phyloP scores from a whole-genome alignment of 1,140 invertebrate species.

The Lerema accius region DNA sequence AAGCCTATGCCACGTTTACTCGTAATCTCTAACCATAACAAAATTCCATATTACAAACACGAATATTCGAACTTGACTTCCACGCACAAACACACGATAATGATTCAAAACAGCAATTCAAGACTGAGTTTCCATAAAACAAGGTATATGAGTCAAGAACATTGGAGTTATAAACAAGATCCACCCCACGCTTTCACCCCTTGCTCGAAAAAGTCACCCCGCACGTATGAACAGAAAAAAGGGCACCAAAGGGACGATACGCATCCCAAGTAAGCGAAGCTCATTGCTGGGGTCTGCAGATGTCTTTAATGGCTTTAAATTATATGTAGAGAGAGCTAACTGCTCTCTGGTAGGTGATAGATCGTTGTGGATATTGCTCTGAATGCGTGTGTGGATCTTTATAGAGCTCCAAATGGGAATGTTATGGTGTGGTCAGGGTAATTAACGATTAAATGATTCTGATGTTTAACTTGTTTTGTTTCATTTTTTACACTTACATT shows the following conservation, averaged over 20 bases:
- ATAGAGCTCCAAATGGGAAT: slow-evolving; percentile 11
- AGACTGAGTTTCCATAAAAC: slow-evolving; percentile 76
- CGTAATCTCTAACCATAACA: no score
- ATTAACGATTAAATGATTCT: background rate
- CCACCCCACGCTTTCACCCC: slow-evolving; percentile 75
- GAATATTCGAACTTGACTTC: slow-evolving; percentile 30
- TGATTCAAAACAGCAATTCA: slow-evolving; percentile 66
- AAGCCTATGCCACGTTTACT: no score
- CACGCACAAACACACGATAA: slow-evolving; percentile 56
- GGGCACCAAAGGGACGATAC: slow-evolving; percentile 73
- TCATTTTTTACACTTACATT: no score
- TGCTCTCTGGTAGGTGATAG: slow-evolving; percentile 71
- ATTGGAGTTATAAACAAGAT: slow-evolving; percentile 73
- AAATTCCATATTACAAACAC: slow-evolving; percentile 29
- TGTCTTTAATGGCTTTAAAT: slow-evolving; percentile 82
- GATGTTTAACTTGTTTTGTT: no score
- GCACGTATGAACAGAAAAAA: slow-evolving; percentile 77
- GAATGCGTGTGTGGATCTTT: slow-evolving; percentile 10
- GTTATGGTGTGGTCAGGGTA: slow-evolving; percentile 13
- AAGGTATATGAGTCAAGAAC: slow-evolving; percentile 80
- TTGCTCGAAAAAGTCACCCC: slow-evolving; percentile 79
- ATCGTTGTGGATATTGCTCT: slow-evolving; percentile 57
- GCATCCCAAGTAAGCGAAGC: slow-evolving; percentile 78
- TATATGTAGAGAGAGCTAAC: slow-evolving; percentile 80
- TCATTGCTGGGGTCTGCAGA: slow-evolving; percentile 78